phyloP scores from a whole-genome alignment of 37 sponge, comb jelly and placozoan genomes.

The Beroe ovata region DNA sequence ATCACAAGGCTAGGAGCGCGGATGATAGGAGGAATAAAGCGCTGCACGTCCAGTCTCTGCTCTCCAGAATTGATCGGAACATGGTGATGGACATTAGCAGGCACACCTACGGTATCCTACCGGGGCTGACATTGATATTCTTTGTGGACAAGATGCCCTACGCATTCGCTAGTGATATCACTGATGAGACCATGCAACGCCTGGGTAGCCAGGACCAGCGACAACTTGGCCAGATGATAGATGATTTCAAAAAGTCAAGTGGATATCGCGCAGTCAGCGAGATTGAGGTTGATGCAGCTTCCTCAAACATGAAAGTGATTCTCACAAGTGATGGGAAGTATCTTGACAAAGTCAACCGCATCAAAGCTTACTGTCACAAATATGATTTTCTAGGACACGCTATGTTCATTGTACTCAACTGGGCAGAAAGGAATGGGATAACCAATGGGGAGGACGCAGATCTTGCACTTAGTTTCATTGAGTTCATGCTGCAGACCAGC shows the following conservation, averaged over 20 bases:
- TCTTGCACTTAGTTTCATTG: background rate
- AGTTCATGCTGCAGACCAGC: constrained; percentile 21
- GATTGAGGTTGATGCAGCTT: background rate
- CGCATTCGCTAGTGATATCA: background rate
- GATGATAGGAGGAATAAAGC: background rate
- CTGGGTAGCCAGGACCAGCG: background rate
- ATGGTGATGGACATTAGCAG: constrained; percentile 7
- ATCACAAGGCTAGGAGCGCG: background rate
- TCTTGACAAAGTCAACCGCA: background rate
- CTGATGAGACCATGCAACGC: background rate
- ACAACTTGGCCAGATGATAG: background rate
- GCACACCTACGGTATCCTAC: constrained; percentile 10
- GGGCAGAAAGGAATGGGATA: constrained; percentile 10
- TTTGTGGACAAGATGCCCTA: background rate
- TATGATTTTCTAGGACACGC: constrained; percentile 22
- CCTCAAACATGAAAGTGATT: background rate
- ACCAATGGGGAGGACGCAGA: constrained; percentile 8
- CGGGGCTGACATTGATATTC: background rate
- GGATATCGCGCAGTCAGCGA: background rate
- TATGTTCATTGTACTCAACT: constrained; percentile 10
- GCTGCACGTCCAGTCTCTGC: background rate
- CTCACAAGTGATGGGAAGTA: background rate
- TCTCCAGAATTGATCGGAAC: background rate
- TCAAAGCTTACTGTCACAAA: constrained; percentile 21
- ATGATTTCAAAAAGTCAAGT: constrained; percentile 5